Percentiles rank a stretch among this genome's conserved stretches.
Conservation (phyloP, 2,888 invertebrate species). For the Neoaliturus tenellus region DNA sequence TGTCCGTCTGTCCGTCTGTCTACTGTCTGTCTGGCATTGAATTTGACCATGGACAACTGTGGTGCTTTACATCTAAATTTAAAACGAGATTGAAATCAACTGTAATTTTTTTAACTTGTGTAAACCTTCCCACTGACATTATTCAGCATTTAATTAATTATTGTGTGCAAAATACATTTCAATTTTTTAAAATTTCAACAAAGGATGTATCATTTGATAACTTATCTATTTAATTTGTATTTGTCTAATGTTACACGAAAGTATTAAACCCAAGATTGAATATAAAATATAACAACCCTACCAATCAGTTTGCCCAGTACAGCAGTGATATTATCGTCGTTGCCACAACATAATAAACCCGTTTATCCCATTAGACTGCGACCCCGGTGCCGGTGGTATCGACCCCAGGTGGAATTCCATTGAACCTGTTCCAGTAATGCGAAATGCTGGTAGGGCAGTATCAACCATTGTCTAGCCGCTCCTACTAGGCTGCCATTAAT, state of each 20-base stretch:
- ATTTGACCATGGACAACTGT: neutral
- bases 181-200: no score
- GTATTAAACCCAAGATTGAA: no score
- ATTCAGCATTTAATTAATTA: no score
- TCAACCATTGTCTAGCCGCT: conserved; percentile 11
- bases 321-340: no score
- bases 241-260: no score
- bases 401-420: neutral
- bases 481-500: conserved; percentile 25
- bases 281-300: no score
- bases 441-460: neutral
- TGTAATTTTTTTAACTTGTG: no score
- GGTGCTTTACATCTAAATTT: neutral
- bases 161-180: no score
- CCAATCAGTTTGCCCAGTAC: neutral
- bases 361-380: neutral
- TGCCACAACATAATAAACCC: neutral
- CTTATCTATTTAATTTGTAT: no score
- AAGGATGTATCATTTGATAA: no score
- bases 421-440: neutral
- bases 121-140: no score
- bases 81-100: no score
- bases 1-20: neutral
- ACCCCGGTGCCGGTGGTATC: neutral
- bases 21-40: neutral